These are phyloP conservation scores for Drosophila prostipennis DNA, from an alignment of 2,888 invertebrate species.

Conservation along the genomic window DNA sequence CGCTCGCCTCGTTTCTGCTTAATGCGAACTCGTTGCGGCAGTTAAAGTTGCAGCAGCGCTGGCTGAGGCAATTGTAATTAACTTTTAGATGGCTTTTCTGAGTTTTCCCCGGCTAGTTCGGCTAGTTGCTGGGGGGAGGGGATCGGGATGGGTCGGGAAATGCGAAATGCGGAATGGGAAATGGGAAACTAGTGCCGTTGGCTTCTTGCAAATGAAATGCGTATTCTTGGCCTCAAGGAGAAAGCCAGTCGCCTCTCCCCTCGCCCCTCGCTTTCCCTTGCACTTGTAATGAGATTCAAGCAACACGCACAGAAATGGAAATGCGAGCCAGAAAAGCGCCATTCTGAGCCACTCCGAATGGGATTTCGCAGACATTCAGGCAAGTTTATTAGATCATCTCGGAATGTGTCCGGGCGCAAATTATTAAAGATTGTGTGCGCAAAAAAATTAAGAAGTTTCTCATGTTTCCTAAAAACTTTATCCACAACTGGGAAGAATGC, in stretches of 20 bases:
- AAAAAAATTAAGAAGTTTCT: not conserved
- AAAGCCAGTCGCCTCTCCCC: not conserved
- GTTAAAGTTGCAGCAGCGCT: conserved; percentile 40
- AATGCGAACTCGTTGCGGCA: conserved; percentile 46
- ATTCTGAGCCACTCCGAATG: conserved; percentile 26
- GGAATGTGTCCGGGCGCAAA: conserved; percentile 27
- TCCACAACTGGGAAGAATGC: not conserved
- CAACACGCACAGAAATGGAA: conserved; percentile 40
- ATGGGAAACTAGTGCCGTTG: conserved; percentile 5
- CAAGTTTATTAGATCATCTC: conserved; percentile 41
- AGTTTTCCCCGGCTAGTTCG: conserved; percentile 34
- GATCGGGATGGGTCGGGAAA: not conserved
- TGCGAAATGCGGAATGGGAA: conserved; percentile 3
- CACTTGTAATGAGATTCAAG: conserved; percentile 44
- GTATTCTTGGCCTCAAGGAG: conserved; percentile 39
- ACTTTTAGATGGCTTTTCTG: conserved; percentile 47
- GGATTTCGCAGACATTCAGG: conserved; percentile 28
- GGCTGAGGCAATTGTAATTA: conserved; percentile 43
- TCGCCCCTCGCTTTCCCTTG: conserved; percentile 17
- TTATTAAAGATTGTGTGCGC: conserved; percentile 25
- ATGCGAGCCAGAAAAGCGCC: conserved; percentile 4
- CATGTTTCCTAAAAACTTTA: conserved; percentile 12
- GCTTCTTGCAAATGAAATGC: conserved; percentile 42
- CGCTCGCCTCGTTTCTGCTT: conserved; percentile 31
- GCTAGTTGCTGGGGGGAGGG: too few species aligned